Evolutionary conservation across 2,888 invertebrate genomes (phyloP).

Genomic region (Cosmia trapezina): DNA sequence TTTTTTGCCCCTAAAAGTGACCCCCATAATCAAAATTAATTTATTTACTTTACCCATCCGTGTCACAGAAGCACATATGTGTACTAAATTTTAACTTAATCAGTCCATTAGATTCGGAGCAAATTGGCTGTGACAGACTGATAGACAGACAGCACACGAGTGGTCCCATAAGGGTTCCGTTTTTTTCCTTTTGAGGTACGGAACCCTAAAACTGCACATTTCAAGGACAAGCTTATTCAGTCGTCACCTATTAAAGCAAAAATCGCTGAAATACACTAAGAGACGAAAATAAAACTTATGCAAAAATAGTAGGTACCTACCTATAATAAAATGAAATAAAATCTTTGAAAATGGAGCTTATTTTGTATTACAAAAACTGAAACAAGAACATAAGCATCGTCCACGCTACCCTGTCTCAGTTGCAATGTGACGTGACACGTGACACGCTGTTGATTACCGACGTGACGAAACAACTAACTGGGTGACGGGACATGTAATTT

Average conservation of each 20-base stretch:
- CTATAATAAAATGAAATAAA: not conserved
- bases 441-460: conserved; percentile 64
- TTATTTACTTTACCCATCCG: no score
- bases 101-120: no score
- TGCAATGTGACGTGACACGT: conserved; percentile 61
- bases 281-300: not conserved
- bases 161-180: no score
- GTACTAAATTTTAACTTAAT: no score
- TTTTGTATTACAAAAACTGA: not conserved
- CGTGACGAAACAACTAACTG: conserved; percentile 62
- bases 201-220: not conserved
- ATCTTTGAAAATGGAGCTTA: not conserved
- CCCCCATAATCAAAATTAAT: no score
- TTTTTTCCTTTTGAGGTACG: no score
- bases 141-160: no score
- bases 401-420: conserved; percentile 41
- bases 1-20: no score
- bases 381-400: conserved; percentile 36
- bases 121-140: no score
- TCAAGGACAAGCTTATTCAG: not conserved
- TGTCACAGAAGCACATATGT: no score
- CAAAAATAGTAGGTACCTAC: not conserved
- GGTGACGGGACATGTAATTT: conserved; percentile 63
- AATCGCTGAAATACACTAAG: no score
- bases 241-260: not conserved